These are phyloP conservation scores for Apodemus sylvaticus DNA, from an alignment of 2,113 vertebrate genomes.

Conservation along the genomic window DNA sequence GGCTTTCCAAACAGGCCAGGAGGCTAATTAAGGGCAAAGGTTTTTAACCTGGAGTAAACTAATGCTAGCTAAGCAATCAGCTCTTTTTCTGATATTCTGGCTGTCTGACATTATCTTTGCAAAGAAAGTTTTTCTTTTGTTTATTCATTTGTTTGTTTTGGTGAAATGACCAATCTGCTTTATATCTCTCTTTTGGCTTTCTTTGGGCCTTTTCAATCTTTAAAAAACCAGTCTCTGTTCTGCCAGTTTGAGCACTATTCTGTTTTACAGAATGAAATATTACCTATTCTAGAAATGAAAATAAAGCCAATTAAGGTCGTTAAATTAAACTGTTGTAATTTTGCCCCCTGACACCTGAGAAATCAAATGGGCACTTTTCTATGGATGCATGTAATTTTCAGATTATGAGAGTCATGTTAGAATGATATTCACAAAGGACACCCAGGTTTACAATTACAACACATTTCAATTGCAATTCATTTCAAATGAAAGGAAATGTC, in stretches of 20 bases:
- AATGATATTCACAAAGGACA: conserved; percentile 47
- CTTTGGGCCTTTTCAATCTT: background rate
- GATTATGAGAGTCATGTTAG: background rate
- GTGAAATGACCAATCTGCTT: background rate
- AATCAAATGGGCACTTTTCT: conserved; percentile 8
- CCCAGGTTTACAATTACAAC: conserved; percentile 30
- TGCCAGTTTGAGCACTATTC: background rate
- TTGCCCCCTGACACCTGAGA: conserved; percentile 6
- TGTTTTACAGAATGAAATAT: background rate
- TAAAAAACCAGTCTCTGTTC: background rate
- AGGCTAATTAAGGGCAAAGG: background rate
- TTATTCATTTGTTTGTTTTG: background rate
- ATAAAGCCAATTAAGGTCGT: conserved; percentile 2
- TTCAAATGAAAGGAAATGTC: conserved; percentile 57
- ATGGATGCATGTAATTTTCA: conserved; percentile 45
- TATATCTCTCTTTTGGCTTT: background rate
- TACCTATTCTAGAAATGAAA: background rate
- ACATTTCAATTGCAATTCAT: conserved; percentile 42
- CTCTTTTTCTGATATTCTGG: background rate
- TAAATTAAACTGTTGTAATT: background rate
- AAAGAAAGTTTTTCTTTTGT: background rate
- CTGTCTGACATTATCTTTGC: background rate
- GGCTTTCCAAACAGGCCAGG: background rate
- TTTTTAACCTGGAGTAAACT: background rate
- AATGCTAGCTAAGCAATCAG: background rate